These are phyloP conservation scores for Listrodromus nycthemerus DNA, from an alignment of 2,888 invertebrate genomes.

Conservation along the genomic window DNA sequence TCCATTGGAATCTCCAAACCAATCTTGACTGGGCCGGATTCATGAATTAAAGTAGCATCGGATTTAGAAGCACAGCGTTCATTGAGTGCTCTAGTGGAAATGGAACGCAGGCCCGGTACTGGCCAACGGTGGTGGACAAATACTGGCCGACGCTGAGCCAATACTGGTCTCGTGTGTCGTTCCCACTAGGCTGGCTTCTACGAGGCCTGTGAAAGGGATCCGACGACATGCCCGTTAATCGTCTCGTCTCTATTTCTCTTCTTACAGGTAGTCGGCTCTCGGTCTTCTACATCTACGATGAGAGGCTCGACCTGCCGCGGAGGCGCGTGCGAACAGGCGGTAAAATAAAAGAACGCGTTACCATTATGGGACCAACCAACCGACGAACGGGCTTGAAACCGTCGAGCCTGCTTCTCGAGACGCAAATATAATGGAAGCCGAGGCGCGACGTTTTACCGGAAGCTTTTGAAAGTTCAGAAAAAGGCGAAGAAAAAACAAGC, in stretches of 20 bases:
- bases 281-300: constrained; percentile 30
- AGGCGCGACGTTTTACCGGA: constrained; percentile 64
- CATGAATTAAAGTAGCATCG: neutral
- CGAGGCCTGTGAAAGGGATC: constrained; percentile 72
- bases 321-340: constrained; percentile 46
- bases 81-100: constrained; percentile 60
- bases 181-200: constrained; percentile 65
- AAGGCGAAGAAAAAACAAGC: constrained; percentile 23
- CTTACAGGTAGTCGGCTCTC: constrained; percentile 20
- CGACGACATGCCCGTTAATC: constrained; percentile 64
- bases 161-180: neutral
- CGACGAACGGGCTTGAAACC: constrained; percentile 41
- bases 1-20: neutral
- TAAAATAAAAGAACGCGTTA: constrained; percentile 37
- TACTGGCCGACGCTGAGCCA: too few species aligned
- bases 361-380: constrained; percentile 61
- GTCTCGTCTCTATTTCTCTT: constrained; percentile 9
- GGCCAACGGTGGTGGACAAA: too few species aligned
- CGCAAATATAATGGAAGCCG: constrained; percentile 72
- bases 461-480: constrained; percentile 58
- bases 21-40: too few species aligned
- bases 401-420: constrained; percentile 63
- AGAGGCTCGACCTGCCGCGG: constrained; percentile 36
- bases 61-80: constrained; percentile 17
- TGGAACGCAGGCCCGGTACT: too few species aligned